Evolutionary conservation across 2,797 vertebrate genomes (phyloP), one percentile per base, ranked within the genome.

Genomic region (Oryzias dopingdopingensis): DNA sequence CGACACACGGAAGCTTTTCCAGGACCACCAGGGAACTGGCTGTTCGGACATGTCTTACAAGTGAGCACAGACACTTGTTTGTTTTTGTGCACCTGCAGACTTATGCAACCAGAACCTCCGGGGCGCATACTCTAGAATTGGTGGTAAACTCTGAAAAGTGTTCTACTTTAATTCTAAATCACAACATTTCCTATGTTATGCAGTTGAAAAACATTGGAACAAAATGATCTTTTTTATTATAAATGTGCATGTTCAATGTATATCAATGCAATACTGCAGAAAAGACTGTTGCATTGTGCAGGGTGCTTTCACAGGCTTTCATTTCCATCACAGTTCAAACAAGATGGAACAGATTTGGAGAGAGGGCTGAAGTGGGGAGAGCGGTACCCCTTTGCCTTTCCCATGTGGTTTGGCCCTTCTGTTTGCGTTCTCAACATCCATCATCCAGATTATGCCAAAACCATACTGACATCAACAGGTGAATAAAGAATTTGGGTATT

Each of bases 361-460:
- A 73, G 49, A 18, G 0, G 84, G 0, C 0, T 88, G 17, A 71
- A 72, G 41, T 90, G 88, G 91, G 81, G 69, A 42, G 24, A 89
- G 59, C 41, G 87, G 24, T 94, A 94, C 46, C 93, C 93, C 0
- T 88, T 88, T 51, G 93, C 91, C 15, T 94, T 92, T 44, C 89
- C 92, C 6, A 0, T 92, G 2, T 95, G 92, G 94, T 49, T 94
- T 68, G 94, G 94, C 4, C 91, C 93, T 1, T 79, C 89, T 50
- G 1, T 88, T 7, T 74, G 83, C 49, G 2, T 74, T 57, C 53
- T 97, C 14, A 22, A 58, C 15, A 67, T 96, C 75, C 91, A 93
- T 69, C 94, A 98, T 61, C 94, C 95, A 13, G 93, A 95, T 56
- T 97, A 96, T 63, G 92, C 82, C 18, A 96, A 95, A 88, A 85